Percentiles rank a stretch among this genome's conserved stretches.
Evolutionary conservation across 2,113 vertebrate species (phyloP).

Genomic region (Cephalopholis sonnerati): DNA sequence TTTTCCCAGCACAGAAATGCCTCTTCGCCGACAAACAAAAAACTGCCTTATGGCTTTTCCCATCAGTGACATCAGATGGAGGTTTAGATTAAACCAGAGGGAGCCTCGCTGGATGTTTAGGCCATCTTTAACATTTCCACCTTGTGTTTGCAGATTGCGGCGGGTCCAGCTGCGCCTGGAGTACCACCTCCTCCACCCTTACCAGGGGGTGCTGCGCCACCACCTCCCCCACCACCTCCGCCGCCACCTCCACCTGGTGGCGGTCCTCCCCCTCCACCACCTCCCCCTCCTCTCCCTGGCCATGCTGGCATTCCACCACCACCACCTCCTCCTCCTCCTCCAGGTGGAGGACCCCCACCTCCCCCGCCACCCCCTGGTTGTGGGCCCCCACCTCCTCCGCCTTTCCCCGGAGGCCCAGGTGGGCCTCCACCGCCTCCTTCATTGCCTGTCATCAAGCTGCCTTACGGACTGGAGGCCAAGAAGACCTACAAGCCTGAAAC

Average conservation of each 20-base stretch:
- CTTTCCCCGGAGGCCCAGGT: slow-evolving; percentile 71
- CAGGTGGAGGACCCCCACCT: slow-evolving; percentile 78
- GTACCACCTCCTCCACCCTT: slow-evolving; percentile 68
- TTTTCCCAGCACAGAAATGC: background rate
- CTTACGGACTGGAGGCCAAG: slow-evolving; percentile 94
- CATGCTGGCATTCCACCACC: slow-evolving; percentile 63
- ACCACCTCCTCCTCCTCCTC: slow-evolving; percentile 78
- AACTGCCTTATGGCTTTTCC: background rate
- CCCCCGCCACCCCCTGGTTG: slow-evolving; percentile 83
- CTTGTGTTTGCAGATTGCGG: slow-evolving; percentile 76
- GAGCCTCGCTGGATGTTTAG: fast-evolving
- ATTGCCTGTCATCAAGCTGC: slow-evolving; percentile 83
- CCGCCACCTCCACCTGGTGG: slow-evolving; percentile 77
- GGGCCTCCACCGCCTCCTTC: slow-evolving; percentile 82
- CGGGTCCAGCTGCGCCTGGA: slow-evolving; percentile 59
- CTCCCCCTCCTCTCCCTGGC: slow-evolving; percentile 75
- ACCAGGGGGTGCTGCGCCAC: slow-evolving; percentile 64
- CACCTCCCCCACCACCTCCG: slow-evolving; percentile 73
- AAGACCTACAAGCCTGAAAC: slow-evolving; percentile 92
- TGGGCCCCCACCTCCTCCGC: slow-evolving; percentile 84
- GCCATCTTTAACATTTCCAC: slow-evolving; percentile 6
- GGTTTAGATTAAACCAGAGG: background rate
- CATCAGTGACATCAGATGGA: background rate
- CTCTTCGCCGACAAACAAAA: background rate
- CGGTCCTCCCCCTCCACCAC: slow-evolving; percentile 74